These are phyloP conservation scores for Ditylenchus weischeri DNA, from an alignment of 2,888 invertebrate genomes.

Conservation along the genomic window DNA sequence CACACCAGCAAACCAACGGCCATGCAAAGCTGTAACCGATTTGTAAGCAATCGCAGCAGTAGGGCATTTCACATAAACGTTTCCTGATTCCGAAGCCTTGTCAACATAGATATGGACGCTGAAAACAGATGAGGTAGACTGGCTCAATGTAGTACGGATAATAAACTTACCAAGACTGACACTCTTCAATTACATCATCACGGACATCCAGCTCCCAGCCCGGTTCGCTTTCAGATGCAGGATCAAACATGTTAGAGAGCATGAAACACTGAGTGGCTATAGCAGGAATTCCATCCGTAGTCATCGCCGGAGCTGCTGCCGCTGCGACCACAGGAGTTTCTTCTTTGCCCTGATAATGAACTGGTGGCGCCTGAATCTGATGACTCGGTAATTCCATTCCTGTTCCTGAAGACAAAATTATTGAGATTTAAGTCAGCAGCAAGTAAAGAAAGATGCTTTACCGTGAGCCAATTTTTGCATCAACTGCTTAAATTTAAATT, in stretches of 20 bases:
- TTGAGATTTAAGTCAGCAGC: neutral
- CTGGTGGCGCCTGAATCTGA: conserved; percentile 27
- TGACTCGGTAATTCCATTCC: conserved; percentile 28
- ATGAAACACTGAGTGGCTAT: conserved; percentile 94
- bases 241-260: conserved; percentile 99
- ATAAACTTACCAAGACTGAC: conserved; percentile 64
- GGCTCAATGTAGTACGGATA: too few relatives aligned
- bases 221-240: conserved; percentile 66
- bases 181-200: conserved; percentile 96
- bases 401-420: conserved; percentile 11
- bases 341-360: too few relatives aligned
- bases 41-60: conserved; percentile 92
- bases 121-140: neutral
- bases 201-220: conserved; percentile 71
- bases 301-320: too few relatives aligned
- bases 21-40: conserved; percentile 91
- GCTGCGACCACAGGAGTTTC: conserved; percentile 26
- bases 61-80: conserved; percentile 97
- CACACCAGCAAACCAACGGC: conserved; percentile 71
- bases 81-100: conserved; percentile 66
- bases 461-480: conserved; percentile 96
- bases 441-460: conserved; percentile 12
- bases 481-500: conserved; percentile 68
- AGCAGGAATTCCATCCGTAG: conserved; percentile 10
- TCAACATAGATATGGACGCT: conserved; percentile 57